Evolutionary conservation across 2,888 invertebrate genomes (phyloP).

Genomic region (Idaea straminata): DNA sequence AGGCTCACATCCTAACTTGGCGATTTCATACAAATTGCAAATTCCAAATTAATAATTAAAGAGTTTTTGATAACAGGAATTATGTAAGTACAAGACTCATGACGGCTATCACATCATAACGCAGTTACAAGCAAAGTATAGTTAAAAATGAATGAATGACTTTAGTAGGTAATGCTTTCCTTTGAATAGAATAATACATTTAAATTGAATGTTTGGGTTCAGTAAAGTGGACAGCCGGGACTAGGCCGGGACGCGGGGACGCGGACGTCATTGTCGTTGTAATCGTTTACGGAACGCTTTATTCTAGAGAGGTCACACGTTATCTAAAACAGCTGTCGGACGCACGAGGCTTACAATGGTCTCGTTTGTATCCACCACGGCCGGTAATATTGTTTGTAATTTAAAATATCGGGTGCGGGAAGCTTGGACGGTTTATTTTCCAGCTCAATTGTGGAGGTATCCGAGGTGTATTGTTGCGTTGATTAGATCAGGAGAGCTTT

Average conservation of each 20-base stretch:
- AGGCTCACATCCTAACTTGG: too few species aligned
- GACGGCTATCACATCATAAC: too few species aligned
- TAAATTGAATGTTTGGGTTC: background rate
- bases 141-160: background rate
- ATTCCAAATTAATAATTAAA: too few species aligned
- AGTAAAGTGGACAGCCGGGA: background rate
- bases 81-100: too few species aligned
- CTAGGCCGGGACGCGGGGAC: conserved; percentile 25
- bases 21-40: too few species aligned
- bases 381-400: conserved; percentile 73
- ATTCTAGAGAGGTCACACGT: conserved; percentile 70
- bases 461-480: conserved; percentile 74
- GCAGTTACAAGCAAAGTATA: too few species aligned
- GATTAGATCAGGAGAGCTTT: conserved; percentile 75
- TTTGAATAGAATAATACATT: background rate
- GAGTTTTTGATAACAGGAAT: too few species aligned
- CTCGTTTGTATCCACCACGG: conserved; percentile 66
- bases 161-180: background rate
- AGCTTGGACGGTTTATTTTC: conserved; percentile 59
- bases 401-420: conserved; percentile 69
- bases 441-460: conserved; percentile 63
- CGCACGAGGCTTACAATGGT: conserved; percentile 68
- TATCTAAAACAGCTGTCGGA: conserved; percentile 76
- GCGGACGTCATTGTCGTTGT: conserved; percentile 49
- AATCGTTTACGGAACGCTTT: conserved; percentile 60